Evolutionary conservation across 1,140 invertebrate species (phyloP).

Genomic region (Solen grandis): DNA sequence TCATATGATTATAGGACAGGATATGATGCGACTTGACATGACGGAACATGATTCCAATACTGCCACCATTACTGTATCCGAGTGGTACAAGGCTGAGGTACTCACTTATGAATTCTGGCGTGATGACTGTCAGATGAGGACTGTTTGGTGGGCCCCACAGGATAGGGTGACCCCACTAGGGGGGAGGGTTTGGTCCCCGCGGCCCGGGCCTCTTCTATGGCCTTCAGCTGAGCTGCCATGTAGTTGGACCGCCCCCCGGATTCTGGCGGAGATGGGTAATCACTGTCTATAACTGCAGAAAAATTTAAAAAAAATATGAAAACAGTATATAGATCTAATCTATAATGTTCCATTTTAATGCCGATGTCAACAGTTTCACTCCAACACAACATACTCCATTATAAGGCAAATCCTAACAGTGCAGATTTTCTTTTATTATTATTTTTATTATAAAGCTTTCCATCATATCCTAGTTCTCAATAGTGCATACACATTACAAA

Average conservation of each 20-base stretch:
- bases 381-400: too few species aligned
- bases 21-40: too few species aligned
- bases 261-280: constrained; percentile 82
- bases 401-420: too few species aligned
- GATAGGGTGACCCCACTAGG: constrained; percentile 53
- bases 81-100: background rate
- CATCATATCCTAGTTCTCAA: too few species aligned
- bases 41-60: too few species aligned
- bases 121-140: constrained; percentile 87
- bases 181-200: constrained; percentile 59
- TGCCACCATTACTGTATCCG: too few species aligned
- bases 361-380: background rate
- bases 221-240: constrained; percentile 85
- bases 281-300: constrained; percentile 82
- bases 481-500: too few species aligned
- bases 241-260: constrained; percentile 74
- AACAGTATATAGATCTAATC: constrained; percentile 2
- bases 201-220: constrained; percentile 82
- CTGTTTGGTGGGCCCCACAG: constrained; percentile 18
- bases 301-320: too few species aligned
- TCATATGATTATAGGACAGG: too few species aligned
- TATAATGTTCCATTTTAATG: too few species aligned
- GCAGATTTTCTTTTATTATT: too few species aligned
- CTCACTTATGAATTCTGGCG: constrained; percentile 85
- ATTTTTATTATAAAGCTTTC: too few species aligned